Evolutionary conservation across 1,140 invertebrate genomes (phyloP).

Genomic region (Sipha flava): DNA sequence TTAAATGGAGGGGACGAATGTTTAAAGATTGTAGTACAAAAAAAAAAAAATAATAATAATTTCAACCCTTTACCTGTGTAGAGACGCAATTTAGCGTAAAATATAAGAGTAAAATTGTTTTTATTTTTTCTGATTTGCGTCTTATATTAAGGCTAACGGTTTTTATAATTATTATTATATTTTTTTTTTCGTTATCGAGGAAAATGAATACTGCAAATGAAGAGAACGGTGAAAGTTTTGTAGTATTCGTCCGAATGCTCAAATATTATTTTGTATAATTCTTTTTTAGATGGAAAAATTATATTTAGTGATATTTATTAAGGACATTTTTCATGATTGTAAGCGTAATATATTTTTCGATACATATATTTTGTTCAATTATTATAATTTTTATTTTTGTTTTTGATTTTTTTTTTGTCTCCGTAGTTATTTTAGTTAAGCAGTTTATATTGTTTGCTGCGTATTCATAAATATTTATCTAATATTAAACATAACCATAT

Average conservation of each 20-base stretch:
- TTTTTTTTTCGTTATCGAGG: neutral
- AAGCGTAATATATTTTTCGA: slow-evolving; percentile 15
- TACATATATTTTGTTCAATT: too few relatives aligned
- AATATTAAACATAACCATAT: neutral
- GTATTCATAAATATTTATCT: neutral
- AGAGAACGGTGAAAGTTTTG: slow-evolving; percentile 9
- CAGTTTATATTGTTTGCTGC: neutral
- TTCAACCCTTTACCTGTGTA: neutral
- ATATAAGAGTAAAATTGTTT: too few relatives aligned
- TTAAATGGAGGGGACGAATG: neutral
- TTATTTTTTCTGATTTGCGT: too few relatives aligned
- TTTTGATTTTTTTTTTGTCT: neutral
- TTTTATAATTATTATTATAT: neutral
- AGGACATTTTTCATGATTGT: slow-evolving; percentile 1
- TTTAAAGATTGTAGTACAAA: neutral
- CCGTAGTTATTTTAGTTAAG: neutral
- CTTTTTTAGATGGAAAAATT: slow-evolving; percentile 29
- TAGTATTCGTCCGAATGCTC: slow-evolving; percentile 26
- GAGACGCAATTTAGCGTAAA: neutral
- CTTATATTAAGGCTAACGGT: neutral
- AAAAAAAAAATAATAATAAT: neutral
- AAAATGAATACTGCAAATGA: neutral
- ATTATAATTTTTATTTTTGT: neutral
- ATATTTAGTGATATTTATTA: slow-evolving; percentile 21
- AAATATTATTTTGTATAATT: slow-evolving; percentile 31